Conservation (phyloP, 2,797 vertebrate genomes). For the Manis pentadactyla region DNA sequence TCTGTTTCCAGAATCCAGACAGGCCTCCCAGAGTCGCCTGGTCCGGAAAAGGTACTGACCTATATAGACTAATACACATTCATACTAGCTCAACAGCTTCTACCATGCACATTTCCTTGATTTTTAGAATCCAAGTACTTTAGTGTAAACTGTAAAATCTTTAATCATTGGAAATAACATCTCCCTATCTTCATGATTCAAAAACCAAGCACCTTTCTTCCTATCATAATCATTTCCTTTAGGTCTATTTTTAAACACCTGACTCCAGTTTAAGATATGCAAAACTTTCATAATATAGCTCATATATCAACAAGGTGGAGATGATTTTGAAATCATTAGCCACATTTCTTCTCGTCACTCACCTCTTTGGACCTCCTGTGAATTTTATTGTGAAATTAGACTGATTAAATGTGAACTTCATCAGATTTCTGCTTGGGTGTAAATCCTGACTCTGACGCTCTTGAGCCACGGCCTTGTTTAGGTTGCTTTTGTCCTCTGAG, state of each 20-base stretch:
- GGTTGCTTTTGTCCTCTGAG: background rate
- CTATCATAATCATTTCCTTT: background rate
- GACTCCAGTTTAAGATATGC: background rate
- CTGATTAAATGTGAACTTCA: background rate
- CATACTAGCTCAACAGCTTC: background rate
- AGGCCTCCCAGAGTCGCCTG: background rate
- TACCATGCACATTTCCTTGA: background rate
- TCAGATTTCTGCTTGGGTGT: background rate
- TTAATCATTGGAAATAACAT: background rate
- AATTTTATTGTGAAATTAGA: slow-evolving; percentile 13
- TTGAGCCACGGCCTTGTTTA: background rate
- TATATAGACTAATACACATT: background rate
- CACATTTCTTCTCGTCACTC: background rate
- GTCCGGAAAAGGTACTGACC: background rate
- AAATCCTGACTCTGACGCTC: background rate
- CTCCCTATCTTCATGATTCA: background rate
- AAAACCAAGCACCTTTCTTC: background rate
- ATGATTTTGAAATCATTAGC: slow-evolving; percentile 18
- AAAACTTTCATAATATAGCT: background rate
- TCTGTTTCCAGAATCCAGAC: background rate
- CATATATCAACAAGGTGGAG: background rate
- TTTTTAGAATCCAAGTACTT: background rate
- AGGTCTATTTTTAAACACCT: background rate
- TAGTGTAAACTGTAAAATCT: background rate
- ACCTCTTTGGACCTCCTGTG: background rate